Percentiles rank a stretch among this genome's conserved stretches.
Evolutionary conservation across 92 coral and sea anemone species (phyloP).

Genomic region (Porites lobata): DNA sequence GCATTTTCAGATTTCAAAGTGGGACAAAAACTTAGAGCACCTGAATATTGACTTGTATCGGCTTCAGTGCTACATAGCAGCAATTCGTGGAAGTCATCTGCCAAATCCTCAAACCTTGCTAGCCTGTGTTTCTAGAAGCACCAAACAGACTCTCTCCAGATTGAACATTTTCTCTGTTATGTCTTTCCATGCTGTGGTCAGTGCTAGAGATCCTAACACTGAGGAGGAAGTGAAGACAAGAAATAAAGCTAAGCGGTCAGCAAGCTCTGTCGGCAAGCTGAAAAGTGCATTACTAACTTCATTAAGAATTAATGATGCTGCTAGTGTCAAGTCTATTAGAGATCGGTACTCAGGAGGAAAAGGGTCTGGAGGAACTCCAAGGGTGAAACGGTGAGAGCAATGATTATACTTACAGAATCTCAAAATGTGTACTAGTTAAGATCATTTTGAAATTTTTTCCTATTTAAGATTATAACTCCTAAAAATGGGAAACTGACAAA

Average conservation of each 20-base stretch:
- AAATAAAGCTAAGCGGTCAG: conserved; percentile 81
- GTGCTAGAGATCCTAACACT: conserved; percentile 86
- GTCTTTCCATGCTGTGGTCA: conserved; percentile 95
- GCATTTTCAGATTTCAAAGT: conserved; percentile 83
- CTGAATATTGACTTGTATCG: conserved; percentile 82
- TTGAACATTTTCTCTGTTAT: conserved; percentile 94
- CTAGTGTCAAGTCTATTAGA: conserved; percentile 90
- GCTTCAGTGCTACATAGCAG: conserved; percentile 93
- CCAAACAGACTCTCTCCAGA: conserved; percentile 90
- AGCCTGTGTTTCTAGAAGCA: conserved; percentile 89
- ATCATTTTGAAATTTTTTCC: too few species aligned
- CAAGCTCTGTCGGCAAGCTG: conserved; percentile 91
- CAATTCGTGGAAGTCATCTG: conserved; percentile 86
- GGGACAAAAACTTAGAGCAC: conserved; percentile 96
- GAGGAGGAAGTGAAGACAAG: conserved; percentile 86
- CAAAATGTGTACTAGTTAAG: not conserved
- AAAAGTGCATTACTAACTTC: conserved; percentile 94
- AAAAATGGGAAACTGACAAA: too few species aligned
- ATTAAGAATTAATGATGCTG: conserved; percentile 87
- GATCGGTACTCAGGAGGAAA: conserved; percentile 84
- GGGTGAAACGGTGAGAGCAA: conserved; percentile 26
- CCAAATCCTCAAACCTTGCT: conserved; percentile 97
- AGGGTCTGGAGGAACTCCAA: conserved; percentile 49
- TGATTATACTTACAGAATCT: not conserved
- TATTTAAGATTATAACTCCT: too few species aligned